Conservation (phyloP, 2,113 vertebrate species). For the Podarcis raffonei region DNA sequence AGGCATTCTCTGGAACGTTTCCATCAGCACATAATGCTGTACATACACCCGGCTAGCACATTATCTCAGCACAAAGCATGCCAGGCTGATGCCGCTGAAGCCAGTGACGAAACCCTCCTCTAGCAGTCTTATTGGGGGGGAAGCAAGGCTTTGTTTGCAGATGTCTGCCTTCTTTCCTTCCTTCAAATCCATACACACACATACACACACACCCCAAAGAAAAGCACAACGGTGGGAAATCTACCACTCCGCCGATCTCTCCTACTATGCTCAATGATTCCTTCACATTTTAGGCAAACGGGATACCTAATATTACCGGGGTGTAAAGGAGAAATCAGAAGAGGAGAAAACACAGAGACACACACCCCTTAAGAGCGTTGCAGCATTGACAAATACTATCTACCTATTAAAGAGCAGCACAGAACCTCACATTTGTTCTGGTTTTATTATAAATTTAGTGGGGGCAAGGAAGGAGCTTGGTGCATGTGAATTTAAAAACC, state of each 20-base stretch:
- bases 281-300: neutral
- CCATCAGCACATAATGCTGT: neutral
- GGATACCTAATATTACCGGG: neutral
- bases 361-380: neutral
- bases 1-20: neutral
- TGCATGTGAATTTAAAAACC: neutral
- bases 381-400: neutral
- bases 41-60: neutral
- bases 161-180: neutral
- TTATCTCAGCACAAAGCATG: neutral
- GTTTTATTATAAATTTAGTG: neutral
- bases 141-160: constrained; percentile 8
- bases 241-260: neutral
- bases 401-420: neutral
- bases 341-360: neutral
- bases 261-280: no score
- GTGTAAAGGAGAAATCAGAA: neutral
- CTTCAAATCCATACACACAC: neutral
- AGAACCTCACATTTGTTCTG: neutral
- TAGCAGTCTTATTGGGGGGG: neutral
- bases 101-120: neutral
- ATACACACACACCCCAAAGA: neutral
- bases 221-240: neutral
- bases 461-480: no score
- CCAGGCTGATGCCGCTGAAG: neutral